phyloP scores from a whole-genome alignment of 2,113 vertebrate species.

The Dasyprocta punctata region DNA sequence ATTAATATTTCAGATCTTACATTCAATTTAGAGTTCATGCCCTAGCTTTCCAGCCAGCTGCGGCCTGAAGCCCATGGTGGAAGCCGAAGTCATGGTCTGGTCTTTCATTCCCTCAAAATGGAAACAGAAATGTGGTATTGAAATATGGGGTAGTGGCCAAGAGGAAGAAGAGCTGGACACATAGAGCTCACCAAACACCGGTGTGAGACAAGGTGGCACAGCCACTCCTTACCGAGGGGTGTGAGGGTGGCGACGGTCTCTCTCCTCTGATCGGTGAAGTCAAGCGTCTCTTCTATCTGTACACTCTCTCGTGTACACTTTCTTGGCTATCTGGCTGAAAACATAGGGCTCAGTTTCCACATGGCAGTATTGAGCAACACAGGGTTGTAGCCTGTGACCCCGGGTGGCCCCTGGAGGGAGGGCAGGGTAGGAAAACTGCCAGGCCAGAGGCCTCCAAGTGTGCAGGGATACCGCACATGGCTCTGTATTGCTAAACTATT shows the following conservation, averaged over 20 bases:
- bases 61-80: background rate
- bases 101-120: background rate
- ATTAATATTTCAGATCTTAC: background rate
- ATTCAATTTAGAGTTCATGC: background rate
- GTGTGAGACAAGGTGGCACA: background rate
- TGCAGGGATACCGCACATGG: background rate
- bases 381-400: background rate
- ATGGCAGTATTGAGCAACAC: background rate
- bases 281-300: background rate
- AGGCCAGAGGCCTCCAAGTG: background rate
- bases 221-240: background rate
- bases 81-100: background rate
- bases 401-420: background rate
- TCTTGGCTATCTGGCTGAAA: background rate
- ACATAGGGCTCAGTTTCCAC: background rate
- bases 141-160: background rate
- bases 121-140: background rate
- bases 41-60: background rate
- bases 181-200: background rate
- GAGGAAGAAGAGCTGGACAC: background rate
- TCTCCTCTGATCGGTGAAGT: background rate
- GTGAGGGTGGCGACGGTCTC: background rate
- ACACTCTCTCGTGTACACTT: background rate
- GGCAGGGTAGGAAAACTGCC: background rate
- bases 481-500: background rate